phyloP scores from a whole-genome alignment of 2,888 invertebrate species.

The Rhorus exstirpatorius region DNA sequence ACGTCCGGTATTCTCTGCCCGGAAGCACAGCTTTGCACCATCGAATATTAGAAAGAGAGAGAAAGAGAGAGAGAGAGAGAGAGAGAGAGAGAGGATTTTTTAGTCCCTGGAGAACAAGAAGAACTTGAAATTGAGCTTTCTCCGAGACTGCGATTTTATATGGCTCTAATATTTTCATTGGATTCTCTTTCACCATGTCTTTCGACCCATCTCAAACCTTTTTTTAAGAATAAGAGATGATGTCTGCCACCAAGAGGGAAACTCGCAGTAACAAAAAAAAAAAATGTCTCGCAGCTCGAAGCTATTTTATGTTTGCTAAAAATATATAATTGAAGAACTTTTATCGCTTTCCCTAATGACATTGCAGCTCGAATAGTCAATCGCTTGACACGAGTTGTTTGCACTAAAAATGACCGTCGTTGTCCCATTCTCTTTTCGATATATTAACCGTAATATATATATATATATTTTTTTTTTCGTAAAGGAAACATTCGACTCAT shows the following conservation, averaged over 20 bases:
- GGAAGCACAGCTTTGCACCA: constrained; percentile 37
- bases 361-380: background rate
- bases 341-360: too few relatives aligned
- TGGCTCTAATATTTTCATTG: constrained; percentile 1
- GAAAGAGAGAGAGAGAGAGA: too few relatives aligned
- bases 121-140: constrained; percentile 47
- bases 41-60: too few relatives aligned
- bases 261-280: too few relatives aligned
- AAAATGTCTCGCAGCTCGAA: too few relatives aligned
- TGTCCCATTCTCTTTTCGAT: background rate
- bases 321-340: too few relatives aligned
- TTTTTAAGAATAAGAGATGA: too few relatives aligned
- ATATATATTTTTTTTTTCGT: background rate
- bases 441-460: background rate
- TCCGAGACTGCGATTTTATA: constrained; percentile 6
- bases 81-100: constrained; percentile 50
- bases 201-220: too few relatives aligned
- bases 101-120: constrained; percentile 27
- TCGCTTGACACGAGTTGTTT: background rate
- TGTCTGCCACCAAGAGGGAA: too few relatives aligned
- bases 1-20: constrained; percentile 28
- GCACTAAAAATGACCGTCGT: background rate
- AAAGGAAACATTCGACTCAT: constrained; percentile 8
- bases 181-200: background rate
- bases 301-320: too few relatives aligned